phyloP scores from a whole-genome alignment of 2,113 vertebrate genomes.

The Leiothrix lutea region DNA sequence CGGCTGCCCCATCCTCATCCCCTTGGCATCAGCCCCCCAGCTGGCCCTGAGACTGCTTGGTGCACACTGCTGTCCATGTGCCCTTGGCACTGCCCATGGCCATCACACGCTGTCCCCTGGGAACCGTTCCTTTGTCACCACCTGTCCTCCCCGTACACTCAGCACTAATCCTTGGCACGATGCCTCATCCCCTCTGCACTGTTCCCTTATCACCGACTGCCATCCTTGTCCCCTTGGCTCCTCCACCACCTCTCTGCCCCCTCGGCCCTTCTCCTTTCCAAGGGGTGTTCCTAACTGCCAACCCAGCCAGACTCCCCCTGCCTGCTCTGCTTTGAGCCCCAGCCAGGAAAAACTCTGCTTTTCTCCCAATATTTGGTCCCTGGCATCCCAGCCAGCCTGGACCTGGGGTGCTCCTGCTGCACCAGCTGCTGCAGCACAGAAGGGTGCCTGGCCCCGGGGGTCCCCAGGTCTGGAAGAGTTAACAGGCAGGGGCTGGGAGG shows the following conservation, averaged over 20 bases:
- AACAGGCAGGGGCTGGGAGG: background rate
- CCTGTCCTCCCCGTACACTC: background rate
- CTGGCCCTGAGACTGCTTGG: background rate
- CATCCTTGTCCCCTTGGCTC: background rate
- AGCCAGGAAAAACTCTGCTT: background rate
- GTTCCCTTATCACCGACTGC: background rate
- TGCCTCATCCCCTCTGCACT: background rate
- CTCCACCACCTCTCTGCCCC: background rate
- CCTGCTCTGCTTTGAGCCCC: background rate
- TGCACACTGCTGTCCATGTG: background rate
- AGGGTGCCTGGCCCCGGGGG: accelerated
- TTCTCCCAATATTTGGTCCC: background rate
- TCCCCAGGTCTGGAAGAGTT: slow-evolving; percentile 1
- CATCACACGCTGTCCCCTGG: background rate
- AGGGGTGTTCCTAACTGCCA: background rate
- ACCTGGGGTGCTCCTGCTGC: background rate
- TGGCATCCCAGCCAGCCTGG: background rate
- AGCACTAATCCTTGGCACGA: background rate
- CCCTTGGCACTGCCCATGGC: background rate
- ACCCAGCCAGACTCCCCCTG: background rate
- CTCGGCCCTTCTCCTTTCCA: background rate
- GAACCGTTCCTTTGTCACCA: background rate
- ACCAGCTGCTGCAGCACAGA: background rate
- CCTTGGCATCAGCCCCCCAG: background rate
- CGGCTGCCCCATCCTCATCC: background rate